Base-by-base conservation (phyloP, 2,797 vertebrate genomes). In the Myripristis murdjan region DNA sequence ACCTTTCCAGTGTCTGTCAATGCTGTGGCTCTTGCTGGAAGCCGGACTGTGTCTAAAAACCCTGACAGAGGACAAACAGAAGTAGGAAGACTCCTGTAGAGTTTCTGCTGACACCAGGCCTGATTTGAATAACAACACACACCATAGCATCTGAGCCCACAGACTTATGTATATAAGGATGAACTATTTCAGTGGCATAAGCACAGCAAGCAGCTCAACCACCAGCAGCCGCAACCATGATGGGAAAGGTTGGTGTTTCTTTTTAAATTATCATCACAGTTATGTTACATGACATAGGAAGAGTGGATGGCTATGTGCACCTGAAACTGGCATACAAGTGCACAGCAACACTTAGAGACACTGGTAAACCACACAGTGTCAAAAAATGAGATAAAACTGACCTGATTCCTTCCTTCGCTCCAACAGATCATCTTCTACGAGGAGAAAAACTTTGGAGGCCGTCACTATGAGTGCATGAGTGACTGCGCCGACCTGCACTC, bases 171-270 rank as follows among this genome's bases (percentile, higher is more conserved):
- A 88, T 93, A 90, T 88, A 92, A 90, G 83, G 51, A 73, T 77
- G 67, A 35, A 48, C 41, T 1, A 26, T 15, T 46, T 56, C 39
- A 11, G 28, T 62, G 18, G 35, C 54, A 66, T 54, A 48, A 65
- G 54, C 47, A 75, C 54, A 79, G 16, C 28, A 70, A 57, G 51
- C 22, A 1, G 6, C 79, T 70, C 39, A 78, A 77, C 26, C 59
- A 33, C 12, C 60, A 62, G 31, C 61, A 49, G n/a, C n/a, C n/a
- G 61, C 70, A 70, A 62, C 59, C 75, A 88, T 31, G 5, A 93
- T 92, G 92, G 92, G 90, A 55, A 94, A 94, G 92, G 92, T 93
- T 66, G 35, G 90, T 89, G 47, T 65, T 37, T 23, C 22, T 33
- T n/a, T 10, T 49, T 49, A n/a, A n/a, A n/a, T n/a, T n/a, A n/a